phyloP scores from a whole-genome alignment of 1,140 invertebrate species.

The Lysiphlebus fabarum region DNA sequence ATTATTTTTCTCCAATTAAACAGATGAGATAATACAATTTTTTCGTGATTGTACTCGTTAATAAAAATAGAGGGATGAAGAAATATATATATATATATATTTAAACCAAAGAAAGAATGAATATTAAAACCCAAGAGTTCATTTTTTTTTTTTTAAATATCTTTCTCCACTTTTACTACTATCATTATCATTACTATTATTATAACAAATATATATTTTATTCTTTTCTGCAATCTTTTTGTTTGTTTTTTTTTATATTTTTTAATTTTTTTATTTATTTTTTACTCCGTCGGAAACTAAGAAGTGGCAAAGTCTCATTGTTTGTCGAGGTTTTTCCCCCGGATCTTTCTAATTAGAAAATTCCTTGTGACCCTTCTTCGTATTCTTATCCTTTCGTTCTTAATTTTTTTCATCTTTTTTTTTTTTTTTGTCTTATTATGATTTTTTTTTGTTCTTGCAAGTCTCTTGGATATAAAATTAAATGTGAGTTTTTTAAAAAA shows the following conservation, averaged over 20 bases:
- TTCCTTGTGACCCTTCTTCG: slow-evolving; percentile 32
- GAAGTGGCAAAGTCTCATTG: slow-evolving; percentile 25
- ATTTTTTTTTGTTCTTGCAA: slow-evolving; percentile 6
- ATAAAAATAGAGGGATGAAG: slow-evolving; percentile 17
- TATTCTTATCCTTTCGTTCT: slow-evolving; percentile 12
- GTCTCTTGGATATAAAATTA: slow-evolving; percentile 15
- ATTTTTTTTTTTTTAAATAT: too few species aligned
- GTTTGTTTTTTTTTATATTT: slow-evolving; percentile 20
- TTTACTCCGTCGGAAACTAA: slow-evolving; percentile 22
- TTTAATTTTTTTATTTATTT: slow-evolving; percentile 23
- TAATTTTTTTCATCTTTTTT: too few species aligned
- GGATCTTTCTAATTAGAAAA: slow-evolving; percentile 52
- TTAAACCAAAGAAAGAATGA: slow-evolving; percentile 7
- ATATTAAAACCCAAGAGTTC: slow-evolving; percentile 32
- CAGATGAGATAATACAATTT: slow-evolving; percentile 17
- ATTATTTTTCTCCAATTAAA: slow-evolving; percentile 22
- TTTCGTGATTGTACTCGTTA: slow-evolving; percentile 16
- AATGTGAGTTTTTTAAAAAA: not conserved
- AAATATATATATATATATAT: too few species aligned
- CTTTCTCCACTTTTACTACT: slow-evolving; percentile 21
- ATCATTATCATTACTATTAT: too few species aligned
- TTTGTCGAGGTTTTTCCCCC: slow-evolving; percentile 29
- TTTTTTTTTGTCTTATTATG: too few species aligned
- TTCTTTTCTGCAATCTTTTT: too few species aligned
- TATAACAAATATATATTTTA: too few species aligned